phyloP scores from a whole-genome alignment of 1,140 invertebrate genomes.

The Diachasmimorpha longicaudata region DNA sequence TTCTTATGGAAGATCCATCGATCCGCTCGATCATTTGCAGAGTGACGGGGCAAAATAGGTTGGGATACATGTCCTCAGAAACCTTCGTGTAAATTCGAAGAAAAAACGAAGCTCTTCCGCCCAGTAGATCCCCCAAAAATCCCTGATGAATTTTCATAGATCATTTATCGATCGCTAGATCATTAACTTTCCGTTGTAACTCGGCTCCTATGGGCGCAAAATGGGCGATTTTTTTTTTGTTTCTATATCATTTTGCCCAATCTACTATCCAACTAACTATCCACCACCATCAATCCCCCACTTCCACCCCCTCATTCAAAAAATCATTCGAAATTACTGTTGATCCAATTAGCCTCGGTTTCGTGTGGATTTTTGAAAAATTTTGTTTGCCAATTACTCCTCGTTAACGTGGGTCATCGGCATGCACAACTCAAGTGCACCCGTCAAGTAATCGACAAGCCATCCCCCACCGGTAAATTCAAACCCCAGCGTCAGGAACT shows the following conservation, averaged over 20 bases:
- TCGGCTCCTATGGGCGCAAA: not conserved
- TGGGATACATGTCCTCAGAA: no score
- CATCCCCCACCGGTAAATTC: not conserved
- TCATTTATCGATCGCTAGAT: not conserved
- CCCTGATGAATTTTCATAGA: not conserved
- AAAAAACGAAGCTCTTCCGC: no score
- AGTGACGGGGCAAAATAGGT: no score
- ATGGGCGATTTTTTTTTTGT: not conserved
- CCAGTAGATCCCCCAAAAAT: no score
- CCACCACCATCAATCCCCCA: not conserved
- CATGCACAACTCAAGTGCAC: not conserved
- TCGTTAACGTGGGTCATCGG: not conserved
- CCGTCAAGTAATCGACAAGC: not conserved
- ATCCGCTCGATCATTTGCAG: no score
- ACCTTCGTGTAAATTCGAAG: no score
- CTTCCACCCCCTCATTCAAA: not conserved
- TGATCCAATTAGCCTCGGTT: not conserved
- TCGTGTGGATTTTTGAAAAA: no score
- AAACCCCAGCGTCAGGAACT: not conserved
- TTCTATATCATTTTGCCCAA: not conserved
- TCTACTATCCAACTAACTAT: not conserved
- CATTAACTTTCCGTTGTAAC: not conserved
- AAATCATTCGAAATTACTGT: not conserved
- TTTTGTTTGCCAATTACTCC: not conserved
- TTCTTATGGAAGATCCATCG: no score